Evolutionary conservation across 2,797 vertebrate genomes (phyloP).

Genomic region (Spatula clypeata): DNA sequence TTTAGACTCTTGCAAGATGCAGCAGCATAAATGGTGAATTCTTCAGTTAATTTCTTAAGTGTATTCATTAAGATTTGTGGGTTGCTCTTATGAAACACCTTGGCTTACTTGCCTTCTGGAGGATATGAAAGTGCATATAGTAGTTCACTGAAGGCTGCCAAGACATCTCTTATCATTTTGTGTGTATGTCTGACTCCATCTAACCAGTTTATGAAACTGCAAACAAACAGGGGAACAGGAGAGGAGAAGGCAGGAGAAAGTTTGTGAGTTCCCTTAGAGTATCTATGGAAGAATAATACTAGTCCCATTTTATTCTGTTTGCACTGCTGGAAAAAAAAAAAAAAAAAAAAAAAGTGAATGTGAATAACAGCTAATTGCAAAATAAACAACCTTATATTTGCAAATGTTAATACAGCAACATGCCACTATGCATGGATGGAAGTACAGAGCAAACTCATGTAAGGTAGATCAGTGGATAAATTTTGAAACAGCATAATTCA

Average conservation of each 20-base stretch:
- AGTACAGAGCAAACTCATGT: neutral
- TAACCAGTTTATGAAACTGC: constrained; percentile 14
- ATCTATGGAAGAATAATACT: neutral
- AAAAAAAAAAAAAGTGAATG: neutral
- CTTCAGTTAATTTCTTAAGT: constrained; percentile 32
- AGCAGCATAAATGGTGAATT: constrained; percentile 1
- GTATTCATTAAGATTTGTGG: constrained; percentile 27
- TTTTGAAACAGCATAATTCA: neutral
- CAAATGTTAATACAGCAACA: neutral
- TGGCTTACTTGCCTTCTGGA: constrained; percentile 9
- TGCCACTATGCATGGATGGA: neutral
- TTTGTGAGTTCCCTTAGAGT: neutral
- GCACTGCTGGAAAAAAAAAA: neutral
- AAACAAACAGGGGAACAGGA: neutral
- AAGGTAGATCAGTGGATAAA: neutral
- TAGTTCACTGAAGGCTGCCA: constrained; percentile 35
- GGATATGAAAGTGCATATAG: constrained; percentile 16
- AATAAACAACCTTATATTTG: neutral
- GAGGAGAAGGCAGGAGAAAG: neutral
- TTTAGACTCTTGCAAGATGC: neutral
- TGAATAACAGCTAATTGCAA: neutral
- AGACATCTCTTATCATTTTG: neutral
- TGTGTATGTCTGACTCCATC: constrained; percentile 30
- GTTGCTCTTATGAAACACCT: constrained; percentile 21
- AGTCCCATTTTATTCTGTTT: neutral